Conservation (phyloP, 2,113 vertebrate species). For the Dasyurus viverrinus region DNA sequence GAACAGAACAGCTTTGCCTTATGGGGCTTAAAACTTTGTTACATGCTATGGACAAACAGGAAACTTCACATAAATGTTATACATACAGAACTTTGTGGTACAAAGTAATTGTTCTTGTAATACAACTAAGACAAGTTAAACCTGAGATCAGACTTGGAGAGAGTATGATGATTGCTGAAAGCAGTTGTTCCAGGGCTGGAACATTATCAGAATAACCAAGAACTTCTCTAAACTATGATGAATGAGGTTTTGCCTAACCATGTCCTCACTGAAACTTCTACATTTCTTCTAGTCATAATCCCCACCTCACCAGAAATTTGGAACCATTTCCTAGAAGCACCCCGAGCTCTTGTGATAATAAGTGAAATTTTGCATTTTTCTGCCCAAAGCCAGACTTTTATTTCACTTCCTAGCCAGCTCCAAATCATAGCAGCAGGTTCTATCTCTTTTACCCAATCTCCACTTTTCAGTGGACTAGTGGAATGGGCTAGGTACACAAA, state of each 20-base stretch:
- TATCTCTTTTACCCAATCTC: too few species aligned
- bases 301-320: background rate
- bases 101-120: background rate
- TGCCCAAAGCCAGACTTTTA: background rate
- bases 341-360: background rate
- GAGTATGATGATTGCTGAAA: background rate
- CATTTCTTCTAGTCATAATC: background rate
- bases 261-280: background rate
- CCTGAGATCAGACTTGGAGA: background rate
- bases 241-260: background rate
- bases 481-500: background rate
- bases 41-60: background rate
- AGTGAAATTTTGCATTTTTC: background rate
- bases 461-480: background rate
- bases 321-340: background rate
- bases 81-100: background rate
- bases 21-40: background rate
- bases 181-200: background rate
- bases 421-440: too few species aligned
- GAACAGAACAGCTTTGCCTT: background rate
- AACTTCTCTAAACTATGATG: background rate
- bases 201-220: background rate
- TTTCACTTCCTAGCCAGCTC: too few species aligned
- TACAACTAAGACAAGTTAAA: background rate
- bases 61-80: constrained; percentile 2